Percentiles rank a stretch among this genome's conserved stretches.
Conservation (phyloP, 2,888 invertebrate species). For the Formica aserva region DNA sequence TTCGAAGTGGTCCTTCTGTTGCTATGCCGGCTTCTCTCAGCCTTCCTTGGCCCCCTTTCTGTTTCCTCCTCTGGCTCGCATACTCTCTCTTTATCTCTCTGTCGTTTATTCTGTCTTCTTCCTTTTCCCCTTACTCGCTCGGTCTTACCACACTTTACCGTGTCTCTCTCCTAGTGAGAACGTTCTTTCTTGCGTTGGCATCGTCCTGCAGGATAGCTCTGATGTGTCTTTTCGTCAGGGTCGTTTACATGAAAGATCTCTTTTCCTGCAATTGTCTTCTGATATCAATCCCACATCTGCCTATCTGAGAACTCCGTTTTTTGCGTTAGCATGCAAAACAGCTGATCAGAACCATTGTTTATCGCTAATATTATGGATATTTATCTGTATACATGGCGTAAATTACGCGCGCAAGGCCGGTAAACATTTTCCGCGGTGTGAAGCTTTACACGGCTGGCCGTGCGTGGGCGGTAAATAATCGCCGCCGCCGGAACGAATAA, state of each 20-base stretch:
- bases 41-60: constrained; percentile 68
- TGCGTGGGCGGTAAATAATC: constrained; percentile 39
- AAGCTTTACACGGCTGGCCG: neutral
- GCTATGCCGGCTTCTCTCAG: constrained; percentile 83
- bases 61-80: constrained; percentile 56
- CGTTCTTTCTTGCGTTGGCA: constrained; percentile 67
- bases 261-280: constrained; percentile 23
- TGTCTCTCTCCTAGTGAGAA: constrained; percentile 55
- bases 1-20: constrained; percentile 84
- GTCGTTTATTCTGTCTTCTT: constrained; percentile 56
- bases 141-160: constrained; percentile 59
- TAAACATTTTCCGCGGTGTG: constrained; percentile 29
- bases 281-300: constrained; percentile 18
- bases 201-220: constrained; percentile 80
- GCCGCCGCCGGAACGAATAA: neutral
- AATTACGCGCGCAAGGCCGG: constrained; percentile 19
- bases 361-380: constrained; percentile 11
- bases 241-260: constrained; percentile 17
- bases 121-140: constrained; percentile 60
- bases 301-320: constrained; percentile 1
- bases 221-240: constrained; percentile 59
- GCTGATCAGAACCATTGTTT: neutral
- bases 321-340: neutral
- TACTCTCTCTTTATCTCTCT: constrained; percentile 51
- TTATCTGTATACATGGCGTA: constrained; percentile 18